Conservation (phyloP, 35 echinoderm and acorn worm genomes). For the Apostichopus parvimensis region DNA sequence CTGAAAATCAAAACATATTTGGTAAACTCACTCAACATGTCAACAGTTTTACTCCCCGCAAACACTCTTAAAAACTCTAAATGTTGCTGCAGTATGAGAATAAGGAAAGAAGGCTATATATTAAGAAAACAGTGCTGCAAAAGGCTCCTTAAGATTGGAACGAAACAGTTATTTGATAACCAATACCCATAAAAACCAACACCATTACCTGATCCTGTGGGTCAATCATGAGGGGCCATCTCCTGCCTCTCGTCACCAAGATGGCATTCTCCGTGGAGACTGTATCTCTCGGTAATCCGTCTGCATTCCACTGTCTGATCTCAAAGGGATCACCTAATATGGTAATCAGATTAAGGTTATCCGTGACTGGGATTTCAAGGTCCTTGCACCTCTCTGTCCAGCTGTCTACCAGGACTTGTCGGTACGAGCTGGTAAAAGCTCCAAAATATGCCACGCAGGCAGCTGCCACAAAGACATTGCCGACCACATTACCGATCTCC, state of each 20-base stretch:
- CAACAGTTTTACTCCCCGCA: too few species aligned
- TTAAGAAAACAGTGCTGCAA: too few species aligned
- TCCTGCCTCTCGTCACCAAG: constrained; percentile 85
- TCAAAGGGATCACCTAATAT: constrained; percentile 93
- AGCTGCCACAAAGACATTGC: constrained; percentile 97
- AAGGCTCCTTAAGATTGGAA: background rate
- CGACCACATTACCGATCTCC: constrained; percentile 87
- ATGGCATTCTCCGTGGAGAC: constrained; percentile 99
- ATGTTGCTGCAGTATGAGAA: too few species aligned
- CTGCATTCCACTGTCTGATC: constrained; percentile 98
- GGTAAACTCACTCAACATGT: too few species aligned
- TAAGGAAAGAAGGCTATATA: too few species aligned
- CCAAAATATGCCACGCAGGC: constrained; percentile 98
- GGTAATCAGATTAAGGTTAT: constrained; percentile 88
- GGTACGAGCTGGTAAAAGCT: constrained; percentile 94
- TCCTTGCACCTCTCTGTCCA: constrained; percentile 91
- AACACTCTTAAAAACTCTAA: too few species aligned
- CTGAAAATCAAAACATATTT: too few species aligned
- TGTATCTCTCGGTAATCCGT: constrained; percentile 88
- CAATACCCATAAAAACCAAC: too few species aligned
- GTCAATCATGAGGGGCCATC: constrained; percentile 99
- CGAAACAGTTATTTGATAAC: background rate
- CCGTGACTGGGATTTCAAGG: constrained; percentile 90
- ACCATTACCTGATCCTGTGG: constrained; percentile 94
- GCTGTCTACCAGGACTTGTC: constrained; percentile 78